These are phyloP conservation scores for Blastobasis lacticolella DNA, from an alignment of 2,888 invertebrate species.

Conservation along the genomic window DNA sequence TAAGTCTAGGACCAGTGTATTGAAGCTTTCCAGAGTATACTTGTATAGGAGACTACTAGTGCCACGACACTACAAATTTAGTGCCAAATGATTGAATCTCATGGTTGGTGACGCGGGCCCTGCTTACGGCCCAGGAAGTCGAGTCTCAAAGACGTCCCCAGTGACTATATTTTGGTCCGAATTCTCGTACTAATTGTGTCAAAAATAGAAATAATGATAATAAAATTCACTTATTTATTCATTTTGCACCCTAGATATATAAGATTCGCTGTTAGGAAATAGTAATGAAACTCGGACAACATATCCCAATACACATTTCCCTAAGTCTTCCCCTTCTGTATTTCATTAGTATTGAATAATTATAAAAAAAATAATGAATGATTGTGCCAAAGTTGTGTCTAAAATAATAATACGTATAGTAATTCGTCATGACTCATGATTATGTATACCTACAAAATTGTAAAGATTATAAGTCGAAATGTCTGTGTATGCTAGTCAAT, in stretches of 20 bases:
- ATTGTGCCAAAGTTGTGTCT: conserved; percentile 68
- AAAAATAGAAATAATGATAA: too few species aligned
- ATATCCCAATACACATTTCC: conserved; percentile 58
- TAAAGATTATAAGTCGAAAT: conserved; percentile 32
- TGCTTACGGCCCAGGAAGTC: too few species aligned
- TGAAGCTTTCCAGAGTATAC: conserved; percentile 44
- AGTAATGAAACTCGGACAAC: conserved; percentile 35
- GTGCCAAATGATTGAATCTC: conserved; percentile 45
- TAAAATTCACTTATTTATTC: conserved; percentile 25
- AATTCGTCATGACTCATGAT: conserved; percentile 12
- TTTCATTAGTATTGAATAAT: conserved; percentile 41
- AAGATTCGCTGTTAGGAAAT: conserved; percentile 52
- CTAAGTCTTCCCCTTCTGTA: conserved; percentile 69
- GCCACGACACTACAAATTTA: conserved; percentile 47
- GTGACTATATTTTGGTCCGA: too few species aligned
- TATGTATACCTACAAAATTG: conserved; percentile 15
- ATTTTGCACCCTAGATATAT: conserved; percentile 64
- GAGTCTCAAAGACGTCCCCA: too few species aligned
- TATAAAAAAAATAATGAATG: conserved; percentile 36
- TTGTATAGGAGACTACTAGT: conserved; percentile 37
- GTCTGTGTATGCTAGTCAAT: conserved; percentile 65
- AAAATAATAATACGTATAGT: conserved; percentile 27
- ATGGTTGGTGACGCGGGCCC: too few species aligned
- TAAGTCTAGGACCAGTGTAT: conserved; percentile 62
- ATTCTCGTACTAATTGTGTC: too few species aligned